Percentiles rank a stretch among this genome's conserved stretches.
Conservation (phyloP, 2,113 vertebrate species). For the Haemorhous mexicanus region DNA sequence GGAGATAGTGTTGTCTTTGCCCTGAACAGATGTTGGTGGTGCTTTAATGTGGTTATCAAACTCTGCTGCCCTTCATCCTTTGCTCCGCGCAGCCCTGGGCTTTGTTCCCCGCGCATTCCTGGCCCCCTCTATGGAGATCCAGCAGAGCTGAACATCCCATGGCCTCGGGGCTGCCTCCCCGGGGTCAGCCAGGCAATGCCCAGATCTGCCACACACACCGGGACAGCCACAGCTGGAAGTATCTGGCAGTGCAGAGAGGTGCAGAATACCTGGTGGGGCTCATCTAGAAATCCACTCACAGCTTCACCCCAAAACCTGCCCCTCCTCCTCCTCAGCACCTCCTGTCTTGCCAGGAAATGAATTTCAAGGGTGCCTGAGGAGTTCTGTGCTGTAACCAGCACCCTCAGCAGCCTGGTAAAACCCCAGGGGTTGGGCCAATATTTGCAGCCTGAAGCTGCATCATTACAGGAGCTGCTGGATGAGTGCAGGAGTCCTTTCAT, state of each 20-base stretch:
- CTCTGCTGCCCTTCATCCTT: slow-evolving; percentile 88
- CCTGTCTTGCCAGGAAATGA: neutral
- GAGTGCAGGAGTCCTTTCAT: neutral
- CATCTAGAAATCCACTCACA: neutral
- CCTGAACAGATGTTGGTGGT: slow-evolving; percentile 96
- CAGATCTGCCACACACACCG: slow-evolving; percentile 21
- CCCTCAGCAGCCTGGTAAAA: neutral
- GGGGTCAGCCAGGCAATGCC: slow-evolving; percentile 70
- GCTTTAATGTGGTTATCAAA: slow-evolving; percentile 99
- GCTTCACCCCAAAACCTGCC: neutral
- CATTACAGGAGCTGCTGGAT: neutral
- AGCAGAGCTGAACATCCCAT: slow-evolving; percentile 77
- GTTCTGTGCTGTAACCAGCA: slow-evolving; percentile 19
- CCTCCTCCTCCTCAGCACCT: neutral
- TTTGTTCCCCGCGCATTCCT: slow-evolving; percentile 89
- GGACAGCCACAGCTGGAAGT: slow-evolving; percentile 15
- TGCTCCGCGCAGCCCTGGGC: slow-evolving; percentile 66
- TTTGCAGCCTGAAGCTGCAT: neutral
- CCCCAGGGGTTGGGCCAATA: neutral
- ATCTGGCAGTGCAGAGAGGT: slow-evolving; percentile 28
- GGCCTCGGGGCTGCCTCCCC: slow-evolving; percentile 69
- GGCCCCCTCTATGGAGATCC: slow-evolving; percentile 86
- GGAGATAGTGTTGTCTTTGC: slow-evolving; percentile 90
- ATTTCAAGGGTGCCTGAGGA: neutral
- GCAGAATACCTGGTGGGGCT: neutral